A percentile compares a stretch with the other conserved stretches of the same genome.
These are phyloP conservation scores for Ascidia mentula DNA, from an alignment of 23 tunicate species.

Conservation along the genomic window DNA sequence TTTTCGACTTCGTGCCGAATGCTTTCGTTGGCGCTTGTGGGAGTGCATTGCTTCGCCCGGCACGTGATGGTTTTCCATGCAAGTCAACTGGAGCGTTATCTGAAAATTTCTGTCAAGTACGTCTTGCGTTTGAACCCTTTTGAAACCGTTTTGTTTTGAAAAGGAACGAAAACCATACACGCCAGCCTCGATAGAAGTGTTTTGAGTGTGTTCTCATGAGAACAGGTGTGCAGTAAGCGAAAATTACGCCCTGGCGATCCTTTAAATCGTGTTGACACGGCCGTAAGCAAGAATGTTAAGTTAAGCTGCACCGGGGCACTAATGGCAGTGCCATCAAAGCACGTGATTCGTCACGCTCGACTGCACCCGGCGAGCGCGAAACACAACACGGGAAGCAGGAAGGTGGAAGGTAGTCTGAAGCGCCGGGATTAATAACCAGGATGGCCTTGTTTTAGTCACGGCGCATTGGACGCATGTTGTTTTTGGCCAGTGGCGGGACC, in stretches of 20 bases:
- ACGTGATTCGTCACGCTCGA: background rate
- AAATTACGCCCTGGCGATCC: background rate
- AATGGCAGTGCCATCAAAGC: constrained; percentile 8
- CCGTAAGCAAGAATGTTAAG: too few relatives aligned
- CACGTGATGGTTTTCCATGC: background rate
- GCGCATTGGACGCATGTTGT: background rate
- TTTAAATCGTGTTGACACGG: background rate
- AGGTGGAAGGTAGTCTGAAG: too few relatives aligned
- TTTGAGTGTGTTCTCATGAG: background rate
- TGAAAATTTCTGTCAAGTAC: too few relatives aligned
- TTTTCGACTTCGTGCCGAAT: background rate
- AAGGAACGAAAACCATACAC: background rate
- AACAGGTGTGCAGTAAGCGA: background rate
- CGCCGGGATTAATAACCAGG: background rate
- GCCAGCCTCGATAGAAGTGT: background rate
- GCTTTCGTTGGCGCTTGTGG: background rate
- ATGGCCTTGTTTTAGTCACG: constrained; percentile 11
- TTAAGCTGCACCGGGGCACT: too few relatives aligned
- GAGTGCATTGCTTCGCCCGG: too few relatives aligned
- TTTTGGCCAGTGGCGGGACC: background rate
- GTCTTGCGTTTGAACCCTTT: too few relatives aligned
- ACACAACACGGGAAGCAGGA: constrained; percentile 6
- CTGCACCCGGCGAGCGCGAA: background rate
- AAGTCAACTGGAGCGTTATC: background rate
- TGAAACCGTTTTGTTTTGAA: background rate